A percentile compares a stretch with the other conserved stretches of the same genome.
phyloP scores from a whole-genome alignment of 2,888 invertebrate species.

The Eurytoma adleriae region DNA sequence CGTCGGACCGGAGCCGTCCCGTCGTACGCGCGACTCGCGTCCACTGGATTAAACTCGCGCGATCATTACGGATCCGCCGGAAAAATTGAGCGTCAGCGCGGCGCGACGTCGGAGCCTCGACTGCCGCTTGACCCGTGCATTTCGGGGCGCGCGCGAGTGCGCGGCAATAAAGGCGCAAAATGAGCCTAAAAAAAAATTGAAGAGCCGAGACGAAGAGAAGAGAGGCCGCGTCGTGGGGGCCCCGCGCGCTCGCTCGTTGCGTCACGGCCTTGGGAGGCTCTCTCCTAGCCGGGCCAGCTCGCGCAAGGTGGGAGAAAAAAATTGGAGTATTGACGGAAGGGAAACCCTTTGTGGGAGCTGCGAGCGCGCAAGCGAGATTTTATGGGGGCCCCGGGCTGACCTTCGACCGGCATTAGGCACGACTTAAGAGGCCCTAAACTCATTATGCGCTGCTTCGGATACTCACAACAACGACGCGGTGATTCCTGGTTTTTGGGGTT shows the following conservation, averaged over 20 bases:
- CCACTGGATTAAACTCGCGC: neutral
- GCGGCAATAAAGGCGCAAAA: constrained; percentile 47
- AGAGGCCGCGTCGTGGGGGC: constrained; percentile 21
- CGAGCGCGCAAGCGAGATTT: constrained; percentile 6
- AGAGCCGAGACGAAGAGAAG: constrained; percentile 55
- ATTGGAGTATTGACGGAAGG: constrained; percentile 73
- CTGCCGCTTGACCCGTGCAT: constrained; percentile 56
- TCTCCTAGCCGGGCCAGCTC: neutral
- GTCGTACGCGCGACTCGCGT: neutral
- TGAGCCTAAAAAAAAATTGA: constrained; percentile 19
- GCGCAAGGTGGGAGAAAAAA: constrained; percentile 60
- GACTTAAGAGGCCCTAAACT: neutral
- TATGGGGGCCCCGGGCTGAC: constrained; percentile 32
- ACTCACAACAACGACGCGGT: constrained; percentile 7
- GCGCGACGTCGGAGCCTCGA: constrained; percentile 57
- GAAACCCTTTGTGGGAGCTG: constrained; percentile 58
- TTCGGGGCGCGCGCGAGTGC: constrained; percentile 53
- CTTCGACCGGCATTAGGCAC: constrained; percentile 52
- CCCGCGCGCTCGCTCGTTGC: constrained; percentile 58
- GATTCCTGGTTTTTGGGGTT: neutral
- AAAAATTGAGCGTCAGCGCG: constrained; percentile 57
- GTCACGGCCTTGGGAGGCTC: constrained; percentile 63
- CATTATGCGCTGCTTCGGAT: neutral
- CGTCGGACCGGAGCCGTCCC: constrained; percentile 1
- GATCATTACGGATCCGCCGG: neutral